Base-by-base conservation (phyloP, 2,888 invertebrate species). In the Zygogramma bicolorata region DNA sequence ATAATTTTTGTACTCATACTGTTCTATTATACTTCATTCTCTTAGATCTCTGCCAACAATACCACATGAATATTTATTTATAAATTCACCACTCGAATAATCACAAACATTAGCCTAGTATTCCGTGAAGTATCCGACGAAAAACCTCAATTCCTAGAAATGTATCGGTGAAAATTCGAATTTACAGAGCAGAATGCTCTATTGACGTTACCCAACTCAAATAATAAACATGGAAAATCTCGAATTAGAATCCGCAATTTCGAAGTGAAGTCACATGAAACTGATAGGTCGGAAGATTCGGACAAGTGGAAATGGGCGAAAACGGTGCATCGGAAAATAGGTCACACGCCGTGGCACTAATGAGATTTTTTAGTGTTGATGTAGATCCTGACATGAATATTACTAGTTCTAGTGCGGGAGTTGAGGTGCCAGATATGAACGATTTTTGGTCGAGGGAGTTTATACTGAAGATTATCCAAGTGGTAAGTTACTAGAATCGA, bases 361-460 rank as follows among this genome's bases (percentile, higher is more conserved):
- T 73, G 73, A 70, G 71, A 60, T 76, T 76, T 71, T 80, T 79
- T 59, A 83, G 83, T 70, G 75, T 80, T n/a, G 82, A 83, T 68
- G 75, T 79, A 13, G 82, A 82, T 58, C 81, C 83, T 6, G 76
- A 75, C 38, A 59, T 75, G 57, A 66, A 78, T 70, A 60, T 75
- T 49, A 53, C 77, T 58, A 71, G 71, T 70, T 38, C 68, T 40
- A 58, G 75, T 66, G 20, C 74, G 67, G 40, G 38, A 13, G 42
- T 60, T 13, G 75, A 75, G 20, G 75, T 74, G 40, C 70, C 77
- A 1, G 75, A 75, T 31, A 65, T 72, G 38, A 42, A 75, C 53
- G 78, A 76, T 68, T 76, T 82, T 34, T 74, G 78, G 63, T 78
- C 73, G 18, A 75, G 66, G 60, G 81, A 82, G 22, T 82, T 84